Evolutionary conservation across 1,140 invertebrate genomes (phyloP).

Genomic region (Drosophila sp.): DNA sequence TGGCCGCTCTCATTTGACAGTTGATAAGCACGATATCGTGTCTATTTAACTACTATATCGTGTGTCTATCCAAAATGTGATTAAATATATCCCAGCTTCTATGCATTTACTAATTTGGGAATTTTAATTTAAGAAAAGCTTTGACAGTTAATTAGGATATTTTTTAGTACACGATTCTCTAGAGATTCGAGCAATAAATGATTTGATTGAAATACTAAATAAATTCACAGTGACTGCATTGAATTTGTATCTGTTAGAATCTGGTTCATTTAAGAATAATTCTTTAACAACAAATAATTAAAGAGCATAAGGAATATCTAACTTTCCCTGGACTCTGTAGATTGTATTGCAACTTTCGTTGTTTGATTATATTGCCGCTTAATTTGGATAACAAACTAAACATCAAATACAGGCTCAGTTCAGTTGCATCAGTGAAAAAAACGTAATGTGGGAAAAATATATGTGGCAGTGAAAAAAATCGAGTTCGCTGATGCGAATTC

Average conservation of each 20-base stretch:
- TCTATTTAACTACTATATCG: background rate
- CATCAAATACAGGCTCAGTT: conserved; percentile 7
- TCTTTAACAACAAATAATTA: no score
- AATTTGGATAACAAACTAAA: conserved; percentile 5
- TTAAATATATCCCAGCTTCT: conserved; percentile 16
- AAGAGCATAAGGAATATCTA: no score
- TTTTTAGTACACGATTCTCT: no score
- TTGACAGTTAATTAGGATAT: background rate
- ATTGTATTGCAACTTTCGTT: no score
- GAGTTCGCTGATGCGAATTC: conserved; percentile 42
- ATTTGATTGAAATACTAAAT: no score
- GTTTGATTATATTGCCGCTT: background rate
- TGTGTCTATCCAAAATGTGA: conserved; percentile 14
- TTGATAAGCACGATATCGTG: conserved; percentile 1
- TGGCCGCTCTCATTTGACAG: conserved; percentile 34
- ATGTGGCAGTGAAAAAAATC: conserved; percentile 6
- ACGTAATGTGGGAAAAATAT: background rate
- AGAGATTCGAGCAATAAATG: no score
- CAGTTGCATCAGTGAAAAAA: conserved; percentile 13
- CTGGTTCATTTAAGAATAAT: no score
- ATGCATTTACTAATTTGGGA: background rate
- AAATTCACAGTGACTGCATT: no score
- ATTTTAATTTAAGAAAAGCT: background rate
- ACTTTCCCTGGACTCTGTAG: no score
- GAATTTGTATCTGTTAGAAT: no score